Conservation (phyloP, 1,140 invertebrate genomes). For the Drosophila navojoa region DNA sequence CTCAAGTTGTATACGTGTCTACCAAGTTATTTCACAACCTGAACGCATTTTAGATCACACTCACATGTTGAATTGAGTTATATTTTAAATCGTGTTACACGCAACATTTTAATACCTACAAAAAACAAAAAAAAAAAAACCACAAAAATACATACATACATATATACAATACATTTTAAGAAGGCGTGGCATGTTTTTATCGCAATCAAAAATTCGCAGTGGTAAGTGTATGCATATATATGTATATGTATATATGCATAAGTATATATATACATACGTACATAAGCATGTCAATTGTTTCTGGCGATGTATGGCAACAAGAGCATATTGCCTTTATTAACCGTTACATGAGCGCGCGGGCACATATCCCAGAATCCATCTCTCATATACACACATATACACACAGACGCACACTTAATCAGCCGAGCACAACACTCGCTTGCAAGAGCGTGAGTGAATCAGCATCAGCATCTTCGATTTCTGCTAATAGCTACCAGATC, state of each 20-base stretch:
- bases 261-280: not conserved
- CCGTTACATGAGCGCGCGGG: constrained; percentile 13
- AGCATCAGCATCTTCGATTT: not conserved
- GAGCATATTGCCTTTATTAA: constrained; percentile 15
- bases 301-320: constrained; percentile 16
- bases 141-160: constrained; percentile 40
- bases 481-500: not conserved
- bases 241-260: not conserved
- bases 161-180: constrained; percentile 46
- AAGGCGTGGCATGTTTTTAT: constrained; percentile 50
- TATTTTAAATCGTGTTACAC: constrained; percentile 56
- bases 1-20: not conserved
- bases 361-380: not conserved
- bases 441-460: not conserved
- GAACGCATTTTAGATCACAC: constrained; percentile 50
- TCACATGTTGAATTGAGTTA: constrained; percentile 42
- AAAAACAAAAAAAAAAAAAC: constrained; percentile 49
- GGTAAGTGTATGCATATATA: constrained; percentile 28
- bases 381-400: constrained; percentile 6
- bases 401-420: not conserved
- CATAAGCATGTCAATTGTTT: not conserved
- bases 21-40: constrained; percentile 12
- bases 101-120: constrained; percentile 42
- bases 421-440: not conserved
- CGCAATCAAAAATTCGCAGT: constrained; percentile 59